A percentile compares a stretch with the other conserved stretches of the same genome.
These are phyloP conservation scores for Carapus acus DNA, from an alignment of 2,797 vertebrate genomes.

Conservation along the genomic window DNA sequence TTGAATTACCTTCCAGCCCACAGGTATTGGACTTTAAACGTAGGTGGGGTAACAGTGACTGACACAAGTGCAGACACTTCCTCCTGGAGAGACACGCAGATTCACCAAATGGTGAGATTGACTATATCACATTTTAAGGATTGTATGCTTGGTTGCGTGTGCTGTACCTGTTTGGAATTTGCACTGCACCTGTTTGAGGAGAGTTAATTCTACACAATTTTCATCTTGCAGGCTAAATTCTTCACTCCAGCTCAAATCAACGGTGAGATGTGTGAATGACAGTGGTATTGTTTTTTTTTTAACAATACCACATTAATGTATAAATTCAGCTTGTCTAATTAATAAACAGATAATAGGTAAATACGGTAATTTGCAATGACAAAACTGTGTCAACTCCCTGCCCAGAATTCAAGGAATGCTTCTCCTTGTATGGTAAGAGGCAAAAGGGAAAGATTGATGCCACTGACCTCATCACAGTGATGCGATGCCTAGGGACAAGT, in stretches of 20 bases:
- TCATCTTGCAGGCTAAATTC: constrained; percentile 84
- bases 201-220: not conserved
- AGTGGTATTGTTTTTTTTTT: not conserved
- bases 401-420: constrained; percentile 95
- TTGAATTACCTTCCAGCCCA: constrained; percentile 68
- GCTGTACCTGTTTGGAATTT: no score
- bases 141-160: not conserved
- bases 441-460: constrained; percentile 84
- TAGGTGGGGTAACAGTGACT: constrained; percentile 51
- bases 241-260: constrained; percentile 90
- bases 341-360: no score
- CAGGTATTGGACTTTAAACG: constrained; percentile 71
- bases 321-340: not conserved
- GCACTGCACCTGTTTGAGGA: no score
- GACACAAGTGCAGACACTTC: constrained; percentile 18
- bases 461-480: constrained; percentile 83
- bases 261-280: constrained; percentile 68
- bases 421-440: constrained; percentile 93
- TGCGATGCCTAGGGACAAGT: constrained; percentile 88
- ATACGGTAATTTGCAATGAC: not conserved
- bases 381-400: not conserved
- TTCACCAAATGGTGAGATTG: constrained; percentile 63
- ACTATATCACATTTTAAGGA: not conserved
- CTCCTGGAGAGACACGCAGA: constrained; percentile 48
- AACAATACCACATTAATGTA: not conserved